Percentiles rank a stretch among this genome's conserved stretches.
Evolutionary conservation across 1,140 invertebrate genomes (phyloP).

Genomic region (Neodiprion pinetum): DNA sequence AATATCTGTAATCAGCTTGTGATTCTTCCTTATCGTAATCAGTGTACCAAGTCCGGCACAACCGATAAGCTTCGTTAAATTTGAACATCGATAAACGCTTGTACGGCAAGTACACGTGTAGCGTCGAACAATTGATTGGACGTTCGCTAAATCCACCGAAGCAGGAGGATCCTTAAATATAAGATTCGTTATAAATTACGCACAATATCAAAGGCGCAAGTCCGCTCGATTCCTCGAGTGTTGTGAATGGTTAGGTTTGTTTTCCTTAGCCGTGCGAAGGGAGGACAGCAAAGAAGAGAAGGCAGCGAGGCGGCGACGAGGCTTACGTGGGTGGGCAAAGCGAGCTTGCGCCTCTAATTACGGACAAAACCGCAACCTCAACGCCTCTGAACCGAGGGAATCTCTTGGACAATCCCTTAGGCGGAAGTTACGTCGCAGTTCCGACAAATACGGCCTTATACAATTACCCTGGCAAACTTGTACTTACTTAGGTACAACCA

Average conservation of each 20-base stretch:
- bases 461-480: not conserved
- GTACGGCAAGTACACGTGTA: no score
- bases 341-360: not conserved
- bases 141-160: no score
- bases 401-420: not conserved
- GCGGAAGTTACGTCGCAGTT: not conserved
- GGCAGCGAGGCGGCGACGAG: not conserved
- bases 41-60: no score
- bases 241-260: not conserved
- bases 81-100: no score
- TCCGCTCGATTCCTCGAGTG: not conserved
- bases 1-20: no score
- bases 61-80: no score
- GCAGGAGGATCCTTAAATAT: not conserved
- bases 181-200: not conserved
- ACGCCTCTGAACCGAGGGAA: not conserved
- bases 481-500: not conserved
- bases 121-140: no score
- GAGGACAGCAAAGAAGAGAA: not conserved
- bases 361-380: conserved; percentile 6
- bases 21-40: no score
- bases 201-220: not conserved
- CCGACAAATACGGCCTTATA: not conserved
- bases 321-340: not conserved
- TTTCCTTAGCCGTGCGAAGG: not conserved